Percentiles rank a stretch among this genome's conserved stretches.
Conservation (phyloP, 2,888 invertebrate species). For the Iselma pallidipennis region DNA sequence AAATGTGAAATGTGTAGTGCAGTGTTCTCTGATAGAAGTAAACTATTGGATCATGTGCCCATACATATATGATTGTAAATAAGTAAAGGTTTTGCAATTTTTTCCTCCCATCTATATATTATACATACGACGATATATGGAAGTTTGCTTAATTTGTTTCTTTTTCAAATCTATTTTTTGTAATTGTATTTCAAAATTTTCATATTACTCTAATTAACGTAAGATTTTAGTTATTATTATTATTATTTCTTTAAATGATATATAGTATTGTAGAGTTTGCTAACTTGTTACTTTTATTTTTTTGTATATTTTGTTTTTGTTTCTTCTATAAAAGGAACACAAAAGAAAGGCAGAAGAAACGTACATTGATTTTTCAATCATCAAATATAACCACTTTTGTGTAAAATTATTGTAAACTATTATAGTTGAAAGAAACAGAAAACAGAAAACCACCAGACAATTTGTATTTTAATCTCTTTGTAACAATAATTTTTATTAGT, state of each 20-base stretch:
- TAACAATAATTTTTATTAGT: conserved; percentile 25
- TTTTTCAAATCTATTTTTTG: not conserved
- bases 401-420: conserved; percentile 16
- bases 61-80: conserved; percentile 73
- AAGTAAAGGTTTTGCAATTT: not conserved
- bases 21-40: conserved; percentile 73
- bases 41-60: conserved; percentile 76
- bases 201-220: no score
- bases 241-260: not conserved
- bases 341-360: no score
- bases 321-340: conserved; percentile 21
- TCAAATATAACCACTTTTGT: conserved; percentile 12
- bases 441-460: conserved; percentile 7
- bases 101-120: no score
- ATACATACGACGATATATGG: not conserved
- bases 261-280: not conserved
- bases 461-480: conserved; percentile 26
- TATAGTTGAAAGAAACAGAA: conserved; percentile 7
- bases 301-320: conserved; percentile 25
- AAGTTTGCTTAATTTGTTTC: not conserved
- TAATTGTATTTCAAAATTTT: not conserved
- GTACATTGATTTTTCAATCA: conserved; percentile 1
- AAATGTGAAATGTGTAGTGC: conserved; percentile 84
- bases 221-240: no score
- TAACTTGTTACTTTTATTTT: conserved; percentile 6